These are phyloP conservation scores for Fopius arisanus DNA, from an alignment of 1,140 invertebrate species.

Conservation along the genomic window DNA sequence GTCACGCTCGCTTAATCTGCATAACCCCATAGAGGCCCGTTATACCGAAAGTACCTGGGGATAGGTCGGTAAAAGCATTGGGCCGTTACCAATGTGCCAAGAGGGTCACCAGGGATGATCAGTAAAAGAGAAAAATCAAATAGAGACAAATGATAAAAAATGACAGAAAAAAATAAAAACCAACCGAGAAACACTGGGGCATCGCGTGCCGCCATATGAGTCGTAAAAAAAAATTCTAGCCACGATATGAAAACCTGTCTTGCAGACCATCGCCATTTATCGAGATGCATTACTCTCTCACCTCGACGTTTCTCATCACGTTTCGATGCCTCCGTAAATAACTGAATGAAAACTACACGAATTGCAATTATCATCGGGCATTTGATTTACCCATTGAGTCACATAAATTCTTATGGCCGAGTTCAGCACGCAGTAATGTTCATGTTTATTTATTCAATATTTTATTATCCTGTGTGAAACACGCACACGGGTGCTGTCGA, in stretches of 20 bases:
- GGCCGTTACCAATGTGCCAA: constrained; percentile 43
- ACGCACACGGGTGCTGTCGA: too few relatives aligned
- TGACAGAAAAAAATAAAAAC: background rate
- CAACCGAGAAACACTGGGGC: background rate
- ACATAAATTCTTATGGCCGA: background rate
- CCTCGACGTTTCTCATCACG: background rate
- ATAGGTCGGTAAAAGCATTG: constrained; percentile 51
- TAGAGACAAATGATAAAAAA: background rate
- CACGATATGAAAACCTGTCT: constrained; percentile 16
- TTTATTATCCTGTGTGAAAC: background rate
- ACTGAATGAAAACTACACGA: background rate
- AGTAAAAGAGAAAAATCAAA: constrained; percentile 4
- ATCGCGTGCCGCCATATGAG: constrained; percentile 14
- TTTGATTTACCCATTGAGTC: background rate
- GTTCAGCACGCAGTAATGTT: background rate
- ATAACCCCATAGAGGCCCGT: constrained; percentile 55
- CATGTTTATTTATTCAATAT: background rate
- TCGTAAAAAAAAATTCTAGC: background rate
- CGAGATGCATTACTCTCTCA: background rate
- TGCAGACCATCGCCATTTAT: background rate
- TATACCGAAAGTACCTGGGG: constrained; percentile 51
- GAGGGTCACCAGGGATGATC: constrained; percentile 22
- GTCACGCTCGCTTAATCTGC: constrained; percentile 59
- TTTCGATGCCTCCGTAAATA: background rate
- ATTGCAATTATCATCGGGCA: background rate